Evolutionary conservation across 1,140 invertebrate species (phyloP), one percentile per base, ranked within the genome.

Genomic region (Palaemon carinicauda): DNA sequence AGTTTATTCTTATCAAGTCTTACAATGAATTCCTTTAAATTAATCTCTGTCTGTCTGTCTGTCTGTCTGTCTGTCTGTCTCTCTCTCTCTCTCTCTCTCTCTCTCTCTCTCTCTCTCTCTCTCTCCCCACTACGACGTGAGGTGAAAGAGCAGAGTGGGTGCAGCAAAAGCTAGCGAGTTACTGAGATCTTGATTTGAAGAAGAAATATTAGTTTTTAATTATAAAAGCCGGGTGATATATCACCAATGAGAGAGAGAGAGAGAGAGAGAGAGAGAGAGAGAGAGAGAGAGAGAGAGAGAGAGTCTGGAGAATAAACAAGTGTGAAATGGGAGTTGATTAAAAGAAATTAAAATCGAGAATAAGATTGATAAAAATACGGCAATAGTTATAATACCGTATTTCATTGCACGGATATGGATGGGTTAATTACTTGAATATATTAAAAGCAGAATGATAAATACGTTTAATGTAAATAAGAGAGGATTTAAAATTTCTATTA

Each of bases 191-290:
- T 41, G 41, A 41, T 12, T 41, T 41, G 41, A 41, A 41, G 41
- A 41, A 41, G 41, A 41, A 41, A 41, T 41, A 41, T 65, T 65
- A 65, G 56, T 65, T 65, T 27, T 65, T 41, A 41, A 41, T 41
- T 12, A 41, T 73, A 27, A 17, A n/a, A 17, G 15, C 24, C 33
- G 69, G 69, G 29, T 29, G 69, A 75, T 24, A 27, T 10, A 21
- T 41, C 24, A 21, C n/a, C n/a, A 29, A 54, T 52, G 27, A 52
- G 74, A 77, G 33, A 51, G 74, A 77, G 74, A 77, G 74, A 77
- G 74, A 77, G 74, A 78, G 74, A 51, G 74, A 77, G 33, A 17
- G 33, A 52, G 74, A 78, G 41, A 52, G 1, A 52, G 74, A n/a
- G n/a, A n/a, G n/a, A n/a, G n/a, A n/a, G n/a, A n/a, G 50, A 52